Evolutionary conservation across 1,140 invertebrate genomes (phyloP).

Genomic region (Drosophila sp.): DNA sequence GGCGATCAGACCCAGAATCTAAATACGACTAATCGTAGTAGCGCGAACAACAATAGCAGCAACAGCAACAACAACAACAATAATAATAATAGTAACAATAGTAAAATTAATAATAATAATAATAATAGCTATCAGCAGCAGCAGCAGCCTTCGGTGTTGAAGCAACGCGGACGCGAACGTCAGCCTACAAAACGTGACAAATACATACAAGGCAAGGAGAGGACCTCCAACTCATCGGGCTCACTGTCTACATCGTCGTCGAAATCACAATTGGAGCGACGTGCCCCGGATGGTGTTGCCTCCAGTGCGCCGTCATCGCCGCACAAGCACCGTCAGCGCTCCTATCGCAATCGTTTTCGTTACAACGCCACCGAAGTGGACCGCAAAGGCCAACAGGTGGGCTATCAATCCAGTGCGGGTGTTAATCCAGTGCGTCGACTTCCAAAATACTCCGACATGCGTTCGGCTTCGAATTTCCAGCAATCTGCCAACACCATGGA

Average conservation of each 20-base stretch:
- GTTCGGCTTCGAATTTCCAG: slow-evolving; percentile 21
- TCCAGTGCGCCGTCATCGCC: slow-evolving; percentile 17
- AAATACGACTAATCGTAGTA: background rate
- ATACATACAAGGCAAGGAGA: slow-evolving; percentile 18
- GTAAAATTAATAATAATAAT: background rate
- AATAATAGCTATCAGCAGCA: background rate
- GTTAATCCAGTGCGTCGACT: slow-evolving; percentile 1
- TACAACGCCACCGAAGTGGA: slow-evolving; percentile 25
- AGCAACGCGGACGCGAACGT: slow-evolving; percentile 3
- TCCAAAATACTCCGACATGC: background rate
- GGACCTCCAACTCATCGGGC: slow-evolving; percentile 53
- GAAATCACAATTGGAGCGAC: slow-evolving; percentile 44
- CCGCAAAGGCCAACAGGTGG: background rate
- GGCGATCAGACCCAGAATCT: slow-evolving; percentile 9
- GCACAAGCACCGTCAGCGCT: slow-evolving; percentile 41
- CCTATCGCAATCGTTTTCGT: slow-evolving; percentile 53
- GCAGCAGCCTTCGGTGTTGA: background rate
- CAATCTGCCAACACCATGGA: background rate
- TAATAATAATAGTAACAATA: background rate
- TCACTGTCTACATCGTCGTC: slow-evolving; percentile 57
- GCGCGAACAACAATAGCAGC: background rate
- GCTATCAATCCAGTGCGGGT: slow-evolving; percentile 9
- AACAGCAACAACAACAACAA: background rate
- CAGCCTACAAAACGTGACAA: slow-evolving; percentile 36
- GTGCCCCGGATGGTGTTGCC: background rate